phyloP scores from a whole-genome alignment of 2,888 invertebrate species.

The Eudasyphora cyanicolor region DNA sequence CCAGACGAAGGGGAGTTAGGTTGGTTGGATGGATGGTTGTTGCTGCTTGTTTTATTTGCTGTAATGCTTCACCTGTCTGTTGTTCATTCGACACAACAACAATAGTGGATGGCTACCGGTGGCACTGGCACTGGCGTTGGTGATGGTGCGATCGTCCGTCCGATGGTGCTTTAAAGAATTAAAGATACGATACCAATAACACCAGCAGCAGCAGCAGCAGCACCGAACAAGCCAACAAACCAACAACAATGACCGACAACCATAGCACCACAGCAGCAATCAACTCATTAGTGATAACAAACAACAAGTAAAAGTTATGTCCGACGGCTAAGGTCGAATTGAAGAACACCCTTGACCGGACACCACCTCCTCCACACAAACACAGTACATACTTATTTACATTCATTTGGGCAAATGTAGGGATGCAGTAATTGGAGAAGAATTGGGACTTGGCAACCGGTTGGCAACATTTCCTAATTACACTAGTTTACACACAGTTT shows the following conservation, averaged over 20 bases:
- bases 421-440: neutral
- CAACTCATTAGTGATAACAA: slow-evolving; percentile 55
- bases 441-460: no score
- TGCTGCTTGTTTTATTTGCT: slow-evolving; percentile 25
- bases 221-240: no score
- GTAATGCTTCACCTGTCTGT: slow-evolving; percentile 56
- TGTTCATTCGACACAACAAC: slow-evolving; percentile 43
- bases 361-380: neutral
- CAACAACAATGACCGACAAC: no score
- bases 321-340: slow-evolving; percentile 25
- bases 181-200: slow-evolving; percentile 39
- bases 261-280: slow-evolving; percentile 43
- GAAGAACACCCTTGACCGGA: neutral
- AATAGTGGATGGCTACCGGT: slow-evolving; percentile 46
- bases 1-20: slow-evolving; percentile 20
- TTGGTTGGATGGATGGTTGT: neutral
- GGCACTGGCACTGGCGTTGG: slow-evolving; percentile 27
- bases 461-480: no score
- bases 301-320: slow-evolving; percentile 39
- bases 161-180: neutral
- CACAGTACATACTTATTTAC: neutral
- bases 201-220: slow-evolving; percentile 28
- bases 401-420: neutral
- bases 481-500: no score
- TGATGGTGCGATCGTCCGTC: no score